Base-by-base conservation (phyloP, 37 sponge, comb jelly and placozoan genomes). In the Aplysina aerophoba region DNA sequence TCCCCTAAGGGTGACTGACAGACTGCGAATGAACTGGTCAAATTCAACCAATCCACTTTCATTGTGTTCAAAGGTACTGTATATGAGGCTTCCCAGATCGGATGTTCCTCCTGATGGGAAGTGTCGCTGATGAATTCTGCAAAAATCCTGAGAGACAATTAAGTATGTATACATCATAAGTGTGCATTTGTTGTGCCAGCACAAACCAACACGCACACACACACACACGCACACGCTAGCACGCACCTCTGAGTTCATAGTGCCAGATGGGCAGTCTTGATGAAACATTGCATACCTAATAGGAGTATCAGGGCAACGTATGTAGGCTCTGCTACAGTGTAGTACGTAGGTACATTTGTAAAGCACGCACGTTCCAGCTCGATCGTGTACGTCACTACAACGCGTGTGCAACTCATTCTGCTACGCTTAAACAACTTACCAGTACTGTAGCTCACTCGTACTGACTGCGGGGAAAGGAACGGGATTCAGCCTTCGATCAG, bases 241-340 rank as follows among this genome's bases (percentile, higher is more conserved):
- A 53, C 36, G 25, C 53, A 91, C 92, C 86, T 92, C 72, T 55
- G 73, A 50, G 27, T 65, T 85, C 36, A 92, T 21, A 24, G 69
- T 79, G 12, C 95, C 95, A 24, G 92, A 87, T 19, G 95, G 95
- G 68, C 92, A 95, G 75, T 95, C 95, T 81, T 80, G 72, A 27
- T 91, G 75, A 72, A 95, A 95, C 38, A 86, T 89, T 87, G 79
- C 81, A 66, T 89, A 95, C 94, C 93, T 87, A 81, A 50, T 33
- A 35, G 55, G 37, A 68, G n/a, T 27, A n/a, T n/a, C n/a, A 62
- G 11, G 24, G 64, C 12, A 62, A 3, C 50, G 8, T 8, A 44
- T 8, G 8, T 44, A 44, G 50, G 8, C 50, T 11, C 50, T 44
- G 50, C 50, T 11, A 8, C 50, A 11, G 50, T 44, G 50, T 3